phyloP scores from a whole-genome alignment of 2,888 invertebrate genomes.

The Ceramica pisi region DNA sequence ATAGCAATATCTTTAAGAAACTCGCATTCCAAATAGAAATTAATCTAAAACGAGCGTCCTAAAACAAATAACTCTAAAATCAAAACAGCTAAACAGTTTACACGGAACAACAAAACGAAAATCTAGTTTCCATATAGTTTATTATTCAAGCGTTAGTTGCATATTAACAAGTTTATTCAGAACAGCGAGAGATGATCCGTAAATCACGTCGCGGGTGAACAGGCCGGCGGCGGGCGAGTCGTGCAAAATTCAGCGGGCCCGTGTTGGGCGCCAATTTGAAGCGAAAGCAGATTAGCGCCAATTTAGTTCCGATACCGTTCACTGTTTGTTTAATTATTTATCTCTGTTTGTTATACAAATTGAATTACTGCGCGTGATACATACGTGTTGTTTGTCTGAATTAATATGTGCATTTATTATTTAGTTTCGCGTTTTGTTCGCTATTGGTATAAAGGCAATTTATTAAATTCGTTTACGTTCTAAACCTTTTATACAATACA shows the following conservation, averaged over 20 bases:
- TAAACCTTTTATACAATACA: slow-evolving; percentile 19
- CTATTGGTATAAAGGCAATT: slow-evolving; percentile 17
- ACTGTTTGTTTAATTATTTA: slow-evolving; percentile 68
- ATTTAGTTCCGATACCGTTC: slow-evolving; percentile 66
- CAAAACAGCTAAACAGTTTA: slow-evolving; percentile 36
- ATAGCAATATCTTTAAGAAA: background rate
- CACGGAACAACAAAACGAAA: slow-evolving; percentile 47
- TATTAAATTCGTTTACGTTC: slow-evolving; percentile 24
- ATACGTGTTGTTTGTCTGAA: slow-evolving; percentile 49
- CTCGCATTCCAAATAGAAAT: background rate
- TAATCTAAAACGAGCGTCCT: background rate
- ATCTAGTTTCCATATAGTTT: slow-evolving; percentile 56
- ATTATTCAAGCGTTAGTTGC: slow-evolving; percentile 64
- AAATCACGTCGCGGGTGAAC: slow-evolving; percentile 63
- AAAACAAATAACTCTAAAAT: slow-evolving; percentile 33
- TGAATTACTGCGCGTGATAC: slow-evolving; percentile 58
- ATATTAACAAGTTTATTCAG: slow-evolving; percentile 68
- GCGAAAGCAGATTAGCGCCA: slow-evolving; percentile 72
- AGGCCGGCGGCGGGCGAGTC: slow-evolving; percentile 34
- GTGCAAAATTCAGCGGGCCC: slow-evolving; percentile 71
- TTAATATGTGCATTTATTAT: slow-evolving; percentile 50
- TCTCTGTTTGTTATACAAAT: slow-evolving; percentile 63
- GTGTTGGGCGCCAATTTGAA: slow-evolving; percentile 70
- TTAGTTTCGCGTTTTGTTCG: slow-evolving; percentile 23
- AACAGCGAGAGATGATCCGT: slow-evolving; percentile 64